Evolutionary conservation across 2,888 invertebrate species (phyloP), one percentile per base, ranked within the genome.

Genomic region (Steinernema hermaphroditum): DNA sequence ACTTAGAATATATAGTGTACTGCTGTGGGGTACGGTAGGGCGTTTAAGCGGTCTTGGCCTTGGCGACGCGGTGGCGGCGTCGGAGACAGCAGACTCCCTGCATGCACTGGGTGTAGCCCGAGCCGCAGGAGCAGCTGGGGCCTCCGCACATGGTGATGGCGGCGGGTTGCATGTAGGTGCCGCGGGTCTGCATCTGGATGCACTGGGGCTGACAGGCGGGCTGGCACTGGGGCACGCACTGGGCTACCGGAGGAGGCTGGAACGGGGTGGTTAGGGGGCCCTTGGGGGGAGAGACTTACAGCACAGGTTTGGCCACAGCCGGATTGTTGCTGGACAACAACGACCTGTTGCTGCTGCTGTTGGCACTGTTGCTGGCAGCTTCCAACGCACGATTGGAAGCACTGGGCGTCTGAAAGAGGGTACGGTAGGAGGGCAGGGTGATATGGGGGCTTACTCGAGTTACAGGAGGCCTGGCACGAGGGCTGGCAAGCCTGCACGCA

Each of bases 11-110:
- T 24, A 62, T 62, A 62, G 1, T 16, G 27, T 32, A 32, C 32
- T 29, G 2, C 29, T 16, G 1, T 32, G 32, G 29, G 34, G 62
- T 12, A 37, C 37, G 37, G 12, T 12, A 12, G 34, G 6, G 2
- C 29, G n/a, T 32, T 22, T 62, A 62, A 32, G 62, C 62, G 62
- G 62, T 29, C 62, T 54, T 54, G 12, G 49, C 49, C 49, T 54
- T 83, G 32, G 80, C 80, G 62, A 82, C 74, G 50, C 83, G 76
- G 73, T 81, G 82, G 72, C 84, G 75, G 68, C 81, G 81, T 37
- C 84, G 78, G 29, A 84, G 77, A 75, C 84, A 84, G 76, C 84
- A 84, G 37, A 84, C 79, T 37, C 83, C 83, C 75, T 82, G 83
- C 82, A 82, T 82, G 73, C 84, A 84, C 74, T 83, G 83, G 16